Percentiles rank a stretch among this genome's conserved stretches.
phyloP scores from a whole-genome alignment of 1,140 invertebrate species.

The Pachypeltis micranthus region DNA sequence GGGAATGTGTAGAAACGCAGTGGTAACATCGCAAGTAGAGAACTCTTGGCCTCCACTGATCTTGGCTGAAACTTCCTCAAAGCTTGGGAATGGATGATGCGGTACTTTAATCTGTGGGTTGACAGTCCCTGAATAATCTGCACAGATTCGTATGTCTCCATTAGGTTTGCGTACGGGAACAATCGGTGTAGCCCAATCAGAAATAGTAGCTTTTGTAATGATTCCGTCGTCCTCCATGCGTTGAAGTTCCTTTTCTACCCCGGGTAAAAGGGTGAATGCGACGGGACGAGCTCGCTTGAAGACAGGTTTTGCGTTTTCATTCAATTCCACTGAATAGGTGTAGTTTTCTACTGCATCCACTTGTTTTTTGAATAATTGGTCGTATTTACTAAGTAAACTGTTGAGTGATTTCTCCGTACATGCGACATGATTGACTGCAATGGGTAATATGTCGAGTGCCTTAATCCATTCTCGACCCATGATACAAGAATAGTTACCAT shows the following conservation, averaged over 20 bases:
- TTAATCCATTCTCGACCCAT: slow-evolving; percentile 5
- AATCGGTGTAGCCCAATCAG: slow-evolving; percentile 40
- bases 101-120: slow-evolving; percentile 26
- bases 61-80: not conserved
- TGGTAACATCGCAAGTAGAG: not conserved
- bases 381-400: not conserved
- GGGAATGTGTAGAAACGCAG: not conserved
- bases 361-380: not conserved
- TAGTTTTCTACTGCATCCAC: not conserved
- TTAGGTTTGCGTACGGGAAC: slow-evolving; percentile 38
- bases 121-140: slow-evolving; percentile 38
- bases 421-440: not conserved
- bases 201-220: slow-evolving; percentile 32
- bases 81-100: not conserved
- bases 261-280: not conserved
- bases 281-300: not conserved
- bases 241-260: slow-evolving; percentile 29
- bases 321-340: not conserved
- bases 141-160: slow-evolving; percentile 36
- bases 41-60: not conserved
- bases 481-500: not conserved
- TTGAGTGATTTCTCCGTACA: not conserved
- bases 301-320: not conserved
- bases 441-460: not conserved
- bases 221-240: slow-evolving; percentile 31